Evolutionary conservation across 2,113 vertebrate genomes (phyloP).

Genomic region (Glaucidium brasilianum): DNA sequence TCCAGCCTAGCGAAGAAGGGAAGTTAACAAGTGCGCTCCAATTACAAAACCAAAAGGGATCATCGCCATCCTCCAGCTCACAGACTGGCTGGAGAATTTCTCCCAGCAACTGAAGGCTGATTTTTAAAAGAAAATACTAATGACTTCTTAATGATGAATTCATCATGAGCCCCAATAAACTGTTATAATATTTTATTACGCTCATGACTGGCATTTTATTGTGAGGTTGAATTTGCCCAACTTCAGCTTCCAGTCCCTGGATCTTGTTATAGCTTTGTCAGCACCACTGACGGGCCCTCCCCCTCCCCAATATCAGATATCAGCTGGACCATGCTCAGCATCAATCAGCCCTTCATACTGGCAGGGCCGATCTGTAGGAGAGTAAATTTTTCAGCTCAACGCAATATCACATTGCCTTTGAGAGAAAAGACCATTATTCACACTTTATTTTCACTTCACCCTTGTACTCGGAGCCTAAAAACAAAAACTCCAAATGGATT

Average conservation of each 20-base stretch:
- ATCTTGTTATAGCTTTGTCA: constrained; percentile 16
- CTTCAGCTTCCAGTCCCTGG: not conserved
- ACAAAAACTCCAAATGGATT: constrained; percentile 46
- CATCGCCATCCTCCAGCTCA: not conserved
- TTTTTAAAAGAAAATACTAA: not conserved
- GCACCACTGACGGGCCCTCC: not conserved
- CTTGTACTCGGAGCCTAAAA: constrained; percentile 46
- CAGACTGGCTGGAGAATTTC: not conserved
- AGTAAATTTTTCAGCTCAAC: constrained; percentile 30
- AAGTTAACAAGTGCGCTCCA: not conserved
- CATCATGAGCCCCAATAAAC: not conserved
- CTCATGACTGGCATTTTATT: not conserved
- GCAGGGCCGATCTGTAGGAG: not conserved
- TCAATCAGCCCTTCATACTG: constrained; percentile 10
- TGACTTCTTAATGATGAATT: not conserved
- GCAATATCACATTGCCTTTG: constrained; percentile 28
- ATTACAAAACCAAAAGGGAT: not conserved
- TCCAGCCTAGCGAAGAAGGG: not conserved
- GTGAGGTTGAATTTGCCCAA: not conserved
- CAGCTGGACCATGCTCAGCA: constrained; percentile 51
- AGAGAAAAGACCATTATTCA: constrained; percentile 52
- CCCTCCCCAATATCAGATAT: not conserved
- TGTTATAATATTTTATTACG: not conserved
- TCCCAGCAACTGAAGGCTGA: not conserved
- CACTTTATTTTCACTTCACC: constrained; percentile 65